Conservation (phyloP, 2,888 invertebrate species). For the Brenthis ino region DNA sequence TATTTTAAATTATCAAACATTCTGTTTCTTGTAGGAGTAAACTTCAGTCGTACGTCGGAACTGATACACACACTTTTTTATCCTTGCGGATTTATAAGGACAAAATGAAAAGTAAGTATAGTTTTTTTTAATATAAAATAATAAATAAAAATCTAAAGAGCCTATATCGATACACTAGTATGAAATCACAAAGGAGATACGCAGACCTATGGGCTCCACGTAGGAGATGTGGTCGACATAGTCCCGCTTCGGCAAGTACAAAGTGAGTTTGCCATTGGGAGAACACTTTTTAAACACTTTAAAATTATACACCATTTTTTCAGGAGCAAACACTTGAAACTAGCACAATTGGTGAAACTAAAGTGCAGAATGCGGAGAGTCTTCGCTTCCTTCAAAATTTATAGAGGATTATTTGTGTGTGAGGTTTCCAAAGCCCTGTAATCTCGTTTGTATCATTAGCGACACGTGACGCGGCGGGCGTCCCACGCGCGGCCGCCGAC, state of each 20-base stretch:
- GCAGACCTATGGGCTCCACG: slow-evolving; percentile 91
- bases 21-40: too few species aligned
- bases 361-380: slow-evolving; percentile 31
- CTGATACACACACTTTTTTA: too few species aligned
- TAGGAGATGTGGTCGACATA: slow-evolving; percentile 93
- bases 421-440: slow-evolving; percentile 63
- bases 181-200: not conserved
- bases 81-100: too few species aligned
- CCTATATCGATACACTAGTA: not conserved
- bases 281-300: slow-evolving; percentile 95
- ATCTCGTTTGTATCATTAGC: slow-evolving; percentile 65
- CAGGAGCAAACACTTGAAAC: slow-evolving; percentile 13
- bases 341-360: slow-evolving; percentile 12
- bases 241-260: slow-evolving; percentile 93
- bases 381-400: slow-evolving; percentile 47
- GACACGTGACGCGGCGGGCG: slow-evolving; percentile 45
- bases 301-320: slow-evolving; percentile 93
- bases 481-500: slow-evolving; percentile 18
- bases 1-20: too few species aligned
- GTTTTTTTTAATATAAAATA: not conserved
- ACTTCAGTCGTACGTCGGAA: too few species aligned
- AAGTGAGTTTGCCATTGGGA: slow-evolving; percentile 92
- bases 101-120: too few species aligned
- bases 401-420: slow-evolving; percentile 63
- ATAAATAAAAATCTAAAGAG: not conserved